Base-by-base conservation (phyloP, 2,113 vertebrate genomes). In the Callaeas wilsoni region DNA sequence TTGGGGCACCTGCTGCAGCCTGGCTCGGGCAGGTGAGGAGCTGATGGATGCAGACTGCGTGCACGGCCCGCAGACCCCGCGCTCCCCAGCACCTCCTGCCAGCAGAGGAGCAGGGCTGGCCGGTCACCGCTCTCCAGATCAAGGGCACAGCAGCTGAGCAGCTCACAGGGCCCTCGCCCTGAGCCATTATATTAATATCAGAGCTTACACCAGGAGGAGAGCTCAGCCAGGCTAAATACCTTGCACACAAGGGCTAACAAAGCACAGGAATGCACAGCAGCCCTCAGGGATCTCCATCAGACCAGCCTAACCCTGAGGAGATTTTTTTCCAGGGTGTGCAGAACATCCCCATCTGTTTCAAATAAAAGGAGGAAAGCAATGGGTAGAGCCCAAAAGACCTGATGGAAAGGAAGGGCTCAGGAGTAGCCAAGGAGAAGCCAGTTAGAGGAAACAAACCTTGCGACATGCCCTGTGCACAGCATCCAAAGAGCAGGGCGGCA, bases 1-100 rank as follows among this genome's bases (percentile, higher is more conserved):
- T 1, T 1, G 2, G 56, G 59, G 4, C 33, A 41, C 12, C 2
- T 16, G 13, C 62, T 7, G 1, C 62, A 52, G 69, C 53, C 56
- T 56, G 53, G 41, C 49, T 46, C 0, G 0, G 20, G 46, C 42
- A 56, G 76, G 20, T 37, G 81, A 84, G 67, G 44, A 78, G 30
- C 14, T 33, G 69, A 4, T 10, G n/a, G 64, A 17, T 25, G 19
- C 55, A 69, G 37, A 12, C 7, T 1, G 1, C 22, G 44, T 23
- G 23, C 44, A 50, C 0, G 0, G 30, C 26, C 25, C 0, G 0
- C 63, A 74, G 41, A 17, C 16, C 35, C 41, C 0, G 0, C 1
- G 0, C 3, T 47, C 44, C 21, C 23, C 21, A 4, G 12, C 12
- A 39, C 22, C 49, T 85, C 16, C 21, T 0, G 0, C 25, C 11